Evolutionary conservation across 2,888 invertebrate genomes (phyloP).

Genomic region (Tachina grossa): DNA sequence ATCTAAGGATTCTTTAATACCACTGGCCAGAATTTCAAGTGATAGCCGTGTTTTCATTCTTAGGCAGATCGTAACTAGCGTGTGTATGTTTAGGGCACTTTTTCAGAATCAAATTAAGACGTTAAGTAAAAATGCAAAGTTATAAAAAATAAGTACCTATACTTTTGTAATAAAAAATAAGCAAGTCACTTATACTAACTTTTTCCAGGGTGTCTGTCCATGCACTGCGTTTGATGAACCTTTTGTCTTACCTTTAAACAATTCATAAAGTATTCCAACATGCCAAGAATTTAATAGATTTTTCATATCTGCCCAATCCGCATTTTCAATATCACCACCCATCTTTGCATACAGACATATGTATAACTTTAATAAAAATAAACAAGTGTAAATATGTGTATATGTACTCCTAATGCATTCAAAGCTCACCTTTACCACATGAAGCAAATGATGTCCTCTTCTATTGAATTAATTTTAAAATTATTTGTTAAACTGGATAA

Average conservation of each 20-base stretch:
- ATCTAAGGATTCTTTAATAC: too few species aligned
- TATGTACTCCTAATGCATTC: too few species aligned
- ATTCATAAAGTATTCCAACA: constrained; percentile 57
- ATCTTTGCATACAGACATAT: neutral
- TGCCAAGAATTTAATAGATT: constrained; percentile 58
- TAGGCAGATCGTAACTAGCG: too few species aligned
- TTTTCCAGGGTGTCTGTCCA: neutral
- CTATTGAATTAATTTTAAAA: neutral
- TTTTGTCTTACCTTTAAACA: constrained; percentile 53
- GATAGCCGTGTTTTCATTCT: too few species aligned
- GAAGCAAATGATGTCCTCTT: neutral
- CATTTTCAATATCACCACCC: neutral
- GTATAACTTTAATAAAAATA: neutral
- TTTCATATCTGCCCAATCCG: constrained; percentile 47
- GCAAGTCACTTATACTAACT: neutral
- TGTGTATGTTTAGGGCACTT: too few species aligned
- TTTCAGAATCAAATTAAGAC: too few species aligned
- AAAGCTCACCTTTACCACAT: too few species aligned
- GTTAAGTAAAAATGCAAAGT: too few species aligned
- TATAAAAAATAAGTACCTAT: too few species aligned
- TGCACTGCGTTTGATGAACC: too few species aligned
- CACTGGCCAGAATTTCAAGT: too few species aligned
- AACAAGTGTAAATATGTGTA: too few species aligned
- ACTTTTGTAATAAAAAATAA: neutral
- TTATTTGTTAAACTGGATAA: neutral